A percentile compares a stretch with the other conserved stretches of the same genome.
Evolutionary conservation across 30 jellyfish, hydroid and myxozoan species (phyloP).

Genomic region (Aurelia aurita): DNA sequence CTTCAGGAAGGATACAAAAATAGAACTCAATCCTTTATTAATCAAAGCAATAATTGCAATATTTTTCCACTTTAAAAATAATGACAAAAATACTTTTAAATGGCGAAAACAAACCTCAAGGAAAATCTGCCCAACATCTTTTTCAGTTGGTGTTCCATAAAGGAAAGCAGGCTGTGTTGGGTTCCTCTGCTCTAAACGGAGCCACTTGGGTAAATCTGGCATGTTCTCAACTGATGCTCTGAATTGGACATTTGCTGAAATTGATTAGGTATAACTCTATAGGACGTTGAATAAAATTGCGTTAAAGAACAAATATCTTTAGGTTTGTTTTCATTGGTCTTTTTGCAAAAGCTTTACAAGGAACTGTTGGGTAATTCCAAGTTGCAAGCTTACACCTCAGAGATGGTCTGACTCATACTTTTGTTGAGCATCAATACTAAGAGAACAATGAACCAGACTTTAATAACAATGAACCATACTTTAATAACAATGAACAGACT

Average conservation of each 20-base stretch:
- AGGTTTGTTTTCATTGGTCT: no score
- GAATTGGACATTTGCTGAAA: conserved; percentile 61
- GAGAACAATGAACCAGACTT: no score
- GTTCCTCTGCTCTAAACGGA: conserved; percentile 76
- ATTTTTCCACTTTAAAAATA: not conserved
- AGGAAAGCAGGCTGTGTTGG: conserved; percentile 75
- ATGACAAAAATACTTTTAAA: not conserved
- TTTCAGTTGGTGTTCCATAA: conserved; percentile 87
- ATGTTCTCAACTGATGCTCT: conserved; percentile 79
- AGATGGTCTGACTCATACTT: no score
- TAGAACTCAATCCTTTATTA: no score
- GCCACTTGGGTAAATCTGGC: conserved; percentile 94
- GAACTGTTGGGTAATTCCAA: no score
- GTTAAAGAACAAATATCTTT: not conserved
- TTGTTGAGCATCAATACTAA: no score
- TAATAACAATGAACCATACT: no score
- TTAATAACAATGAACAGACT: no score
- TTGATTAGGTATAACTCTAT: not conserved
- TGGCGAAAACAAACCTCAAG: conserved; percentile 60
- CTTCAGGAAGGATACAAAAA: no score
- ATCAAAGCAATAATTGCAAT: no score
- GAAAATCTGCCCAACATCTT: conserved; percentile 71
- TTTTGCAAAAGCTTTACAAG: no score
- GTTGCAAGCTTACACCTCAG: no score
- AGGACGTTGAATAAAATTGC: not conserved